Evolutionary conservation across 2,797 vertebrate species (phyloP).

Genomic region (Oreonectes daqikongensis): DNA sequence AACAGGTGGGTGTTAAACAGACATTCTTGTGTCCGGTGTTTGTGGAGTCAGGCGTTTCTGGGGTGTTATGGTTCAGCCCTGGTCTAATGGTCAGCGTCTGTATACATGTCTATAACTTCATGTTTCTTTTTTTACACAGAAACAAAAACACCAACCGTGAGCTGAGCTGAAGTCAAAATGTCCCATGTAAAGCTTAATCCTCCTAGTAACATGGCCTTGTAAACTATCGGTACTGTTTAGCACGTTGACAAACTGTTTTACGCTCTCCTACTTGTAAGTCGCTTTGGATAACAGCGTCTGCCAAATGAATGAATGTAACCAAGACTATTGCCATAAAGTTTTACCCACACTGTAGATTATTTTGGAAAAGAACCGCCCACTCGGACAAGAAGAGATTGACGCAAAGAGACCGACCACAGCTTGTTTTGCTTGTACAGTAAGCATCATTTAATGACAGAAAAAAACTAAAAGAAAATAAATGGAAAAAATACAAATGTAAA

Average conservation of each 20-base stretch:
- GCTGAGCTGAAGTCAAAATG: not conserved
- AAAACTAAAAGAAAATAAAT: too few species aligned
- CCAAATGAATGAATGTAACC: too few species aligned
- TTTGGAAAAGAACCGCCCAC: not conserved
- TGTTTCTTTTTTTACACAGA: not conserved
- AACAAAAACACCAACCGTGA: not conserved
- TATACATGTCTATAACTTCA: not conserved
- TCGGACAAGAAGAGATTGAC: not conserved
- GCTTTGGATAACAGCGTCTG: too few species aligned
- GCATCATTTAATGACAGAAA: too few species aligned
- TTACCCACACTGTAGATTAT: not conserved
- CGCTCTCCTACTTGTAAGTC: too few species aligned
- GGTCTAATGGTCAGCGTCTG: not conserved
- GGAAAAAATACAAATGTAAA: too few species aligned
- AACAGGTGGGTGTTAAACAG: slow-evolving; percentile 32
- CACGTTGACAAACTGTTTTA: too few species aligned
- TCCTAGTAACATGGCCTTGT: too few species aligned
- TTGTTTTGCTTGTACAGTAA: too few species aligned
- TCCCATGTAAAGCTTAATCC: too few species aligned
- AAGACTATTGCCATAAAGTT: too few species aligned
- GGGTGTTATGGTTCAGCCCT: not conserved
- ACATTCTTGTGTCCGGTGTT: slow-evolving; percentile 16
- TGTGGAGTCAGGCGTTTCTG: slow-evolving; percentile 10
- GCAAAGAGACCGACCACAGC: not conserved
- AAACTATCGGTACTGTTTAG: too few species aligned